A percentile compares a stretch with the other conserved stretches of the same genome.
These are phyloP conservation scores for Conopomorpha cramerella DNA, from an alignment of 1,140 invertebrate species.

Conservation along the genomic window DNA sequence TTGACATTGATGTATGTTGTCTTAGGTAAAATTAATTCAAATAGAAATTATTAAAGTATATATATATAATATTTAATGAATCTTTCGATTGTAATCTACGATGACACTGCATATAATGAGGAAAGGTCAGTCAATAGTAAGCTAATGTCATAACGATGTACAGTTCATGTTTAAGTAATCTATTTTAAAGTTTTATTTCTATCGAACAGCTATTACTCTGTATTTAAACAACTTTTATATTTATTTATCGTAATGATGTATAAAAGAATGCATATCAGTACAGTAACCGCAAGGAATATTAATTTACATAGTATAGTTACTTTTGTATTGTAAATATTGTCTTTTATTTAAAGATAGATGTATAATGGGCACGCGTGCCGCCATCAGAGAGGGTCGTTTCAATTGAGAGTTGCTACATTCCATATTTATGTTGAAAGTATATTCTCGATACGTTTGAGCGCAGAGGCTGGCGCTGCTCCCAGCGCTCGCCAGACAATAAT, in stretches of 20 bases:
- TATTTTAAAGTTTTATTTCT: conserved; percentile 52
- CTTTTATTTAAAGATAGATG: conserved; percentile 54
- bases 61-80: conserved; percentile 55
- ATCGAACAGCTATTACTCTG: conserved; percentile 45
- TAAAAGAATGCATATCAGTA: conserved; percentile 52
- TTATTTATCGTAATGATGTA: conserved; percentile 34
- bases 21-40: conserved; percentile 58
- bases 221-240: conserved; percentile 61
- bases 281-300: conserved; percentile 45
- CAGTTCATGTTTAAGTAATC: conserved; percentile 48
- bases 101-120: conserved; percentile 51
- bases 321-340: conserved; percentile 58
- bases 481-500: no score
- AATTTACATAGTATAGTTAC: conserved; percentile 56
- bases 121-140: conserved; percentile 39
- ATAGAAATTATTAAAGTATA: conserved; percentile 56
- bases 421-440: conserved; percentile 61
- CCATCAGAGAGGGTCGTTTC: conserved; percentile 39
- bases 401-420: conserved; percentile 58
- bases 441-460: conserved; percentile 36
- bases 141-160: conserved; percentile 46
- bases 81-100: conserved; percentile 47
- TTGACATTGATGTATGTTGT: conserved; percentile 53
- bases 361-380: conserved; percentile 41
- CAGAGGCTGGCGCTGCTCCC: conserved; percentile 13